Evolutionary conservation across 2,888 invertebrate species (phyloP).

Genomic region (Mythimna lalbum): DNA sequence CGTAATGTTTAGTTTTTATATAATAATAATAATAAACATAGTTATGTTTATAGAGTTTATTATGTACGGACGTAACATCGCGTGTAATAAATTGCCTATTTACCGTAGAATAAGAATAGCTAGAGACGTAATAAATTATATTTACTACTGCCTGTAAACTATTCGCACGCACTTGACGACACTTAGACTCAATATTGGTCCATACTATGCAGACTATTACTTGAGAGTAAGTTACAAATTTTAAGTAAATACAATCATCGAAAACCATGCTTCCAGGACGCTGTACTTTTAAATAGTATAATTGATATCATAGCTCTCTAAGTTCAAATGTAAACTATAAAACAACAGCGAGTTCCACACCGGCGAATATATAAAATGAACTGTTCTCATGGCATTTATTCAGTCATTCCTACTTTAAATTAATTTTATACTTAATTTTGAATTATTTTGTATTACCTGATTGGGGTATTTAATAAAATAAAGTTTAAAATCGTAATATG

Average conservation of each 20-base stretch:
- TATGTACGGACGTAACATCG: conserved; percentile 68
- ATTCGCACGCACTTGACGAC: conserved; percentile 35
- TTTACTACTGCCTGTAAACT: conserved; percentile 51
- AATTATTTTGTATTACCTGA: conserved; percentile 69
- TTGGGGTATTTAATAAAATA: conserved; percentile 75
- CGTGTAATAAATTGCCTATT: conserved; percentile 70
- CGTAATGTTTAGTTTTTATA: conserved; percentile 67
- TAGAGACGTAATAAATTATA: conserved; percentile 62
- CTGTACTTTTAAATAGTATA: conserved; percentile 26
- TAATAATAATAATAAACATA: conserved; percentile 72
- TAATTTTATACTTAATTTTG: conserved; percentile 73
- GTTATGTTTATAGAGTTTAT: conserved; percentile 83
- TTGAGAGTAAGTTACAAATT: neutral
- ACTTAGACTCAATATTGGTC: conserved; percentile 14
- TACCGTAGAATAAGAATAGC: conserved; percentile 59
- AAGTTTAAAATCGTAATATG: conserved; percentile 46
- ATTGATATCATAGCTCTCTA: conserved; percentile 37
- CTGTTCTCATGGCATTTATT: conserved; percentile 77
- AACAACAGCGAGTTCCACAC: conserved; percentile 43
- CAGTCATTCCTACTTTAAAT: conserved; percentile 81
- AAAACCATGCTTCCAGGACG: neutral
- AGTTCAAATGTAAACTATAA: conserved; percentile 27
- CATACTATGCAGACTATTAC: conserved; percentile 7
- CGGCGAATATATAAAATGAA: conserved; percentile 57
- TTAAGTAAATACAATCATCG: conserved; percentile 3